Evolutionary conservation across 2,888 invertebrate genomes (phyloP), one percentile per base, ranked within the genome.

Genomic region (Luperina nickerlii): DNA sequence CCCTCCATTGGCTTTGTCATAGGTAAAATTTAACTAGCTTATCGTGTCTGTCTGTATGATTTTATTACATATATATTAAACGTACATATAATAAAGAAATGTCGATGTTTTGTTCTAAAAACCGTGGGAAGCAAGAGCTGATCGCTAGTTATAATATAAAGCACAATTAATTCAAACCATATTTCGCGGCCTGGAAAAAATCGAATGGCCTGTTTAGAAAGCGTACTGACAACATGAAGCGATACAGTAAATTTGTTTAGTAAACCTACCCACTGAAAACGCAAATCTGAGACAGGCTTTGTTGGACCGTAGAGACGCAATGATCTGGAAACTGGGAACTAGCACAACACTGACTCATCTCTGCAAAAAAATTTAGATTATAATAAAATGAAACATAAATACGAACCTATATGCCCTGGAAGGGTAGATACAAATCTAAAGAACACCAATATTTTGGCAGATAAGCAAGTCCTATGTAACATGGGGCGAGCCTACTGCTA

Each of bases 241-340:
- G 42, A 66, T 32, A 68, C 1, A 86, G 60, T 63, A 60, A 38
- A 60, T 63, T 45, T 4, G 13, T 72, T 75, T 66, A 68, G 60
- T 82, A 72, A 74, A 82, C 57, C 15, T 86, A 81, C 82, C 68
- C 68, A 66, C 15, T 65, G 68, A 32, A 18, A 45, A 18, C n/a
- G 70, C 48, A 71, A 84, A 67, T 20, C 15, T 20, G 60, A 45
- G 70, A 68, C 71, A 72, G 38, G 32, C 69, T 75, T 68, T 27
- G 71, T 27, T 68, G 42, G 57, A 76, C 27, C 72, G 45, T 18
- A 60, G 57, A 48, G 42, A 27, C 38, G 62, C 83, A 86, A 63
- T 86, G 71, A 76, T 68, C 71, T 76, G 68, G 83, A 86, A 83
- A 72, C 67, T 67, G 18, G 51, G 42, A 78, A 66, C 38, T 75